These are phyloP conservation scores for Caenorhabditis zanzibari DNA, from an alignment of 2,888 invertebrate species.

Conservation along the genomic window DNA sequence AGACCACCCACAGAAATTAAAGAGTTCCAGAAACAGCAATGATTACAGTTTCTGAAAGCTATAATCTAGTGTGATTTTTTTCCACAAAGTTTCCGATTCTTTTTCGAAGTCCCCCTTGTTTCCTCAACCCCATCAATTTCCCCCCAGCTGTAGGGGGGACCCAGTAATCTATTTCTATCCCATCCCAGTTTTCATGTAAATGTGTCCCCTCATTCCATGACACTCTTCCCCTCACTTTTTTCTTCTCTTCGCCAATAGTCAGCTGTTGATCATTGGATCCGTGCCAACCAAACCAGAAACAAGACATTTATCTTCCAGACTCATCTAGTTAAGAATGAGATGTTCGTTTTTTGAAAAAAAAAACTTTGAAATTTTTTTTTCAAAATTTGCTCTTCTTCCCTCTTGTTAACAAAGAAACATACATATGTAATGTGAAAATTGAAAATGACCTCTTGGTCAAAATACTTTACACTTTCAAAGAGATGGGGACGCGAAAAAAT, in stretches of 20 bases:
- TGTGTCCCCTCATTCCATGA: slow-evolving; percentile 25
- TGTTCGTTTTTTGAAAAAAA: neutral
- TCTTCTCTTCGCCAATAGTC: too few species aligned
- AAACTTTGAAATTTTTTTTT: neutral
- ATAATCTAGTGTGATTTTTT: too few species aligned
- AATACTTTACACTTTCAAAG: slow-evolving; percentile 20
- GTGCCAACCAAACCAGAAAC: slow-evolving; percentile 13
- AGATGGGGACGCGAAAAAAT: neutral
- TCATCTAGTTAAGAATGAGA: slow-evolving; percentile 13
- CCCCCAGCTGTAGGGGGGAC: too few species aligned
- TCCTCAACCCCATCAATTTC: neutral
- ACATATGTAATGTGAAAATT: too few species aligned
- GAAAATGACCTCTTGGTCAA: too few species aligned
- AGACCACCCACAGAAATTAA: too few species aligned
- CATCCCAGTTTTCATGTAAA: slow-evolving; percentile 30
- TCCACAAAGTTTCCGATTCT: too few species aligned
- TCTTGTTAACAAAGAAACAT: too few species aligned
- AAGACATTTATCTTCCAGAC: slow-evolving; percentile 1
- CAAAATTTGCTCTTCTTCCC: too few species aligned
- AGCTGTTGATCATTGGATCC: slow-evolving; percentile 60
- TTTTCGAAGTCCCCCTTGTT: too few species aligned
- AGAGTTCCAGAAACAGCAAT: too few species aligned
- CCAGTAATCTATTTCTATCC: neutral
- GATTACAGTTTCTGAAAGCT: too few species aligned
- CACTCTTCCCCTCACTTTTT: neutral